Percentiles rank a stretch among this genome's conserved stretches.
Evolutionary conservation across 2,113 vertebrate species (phyloP).

Genomic region (Lagopus muta): DNA sequence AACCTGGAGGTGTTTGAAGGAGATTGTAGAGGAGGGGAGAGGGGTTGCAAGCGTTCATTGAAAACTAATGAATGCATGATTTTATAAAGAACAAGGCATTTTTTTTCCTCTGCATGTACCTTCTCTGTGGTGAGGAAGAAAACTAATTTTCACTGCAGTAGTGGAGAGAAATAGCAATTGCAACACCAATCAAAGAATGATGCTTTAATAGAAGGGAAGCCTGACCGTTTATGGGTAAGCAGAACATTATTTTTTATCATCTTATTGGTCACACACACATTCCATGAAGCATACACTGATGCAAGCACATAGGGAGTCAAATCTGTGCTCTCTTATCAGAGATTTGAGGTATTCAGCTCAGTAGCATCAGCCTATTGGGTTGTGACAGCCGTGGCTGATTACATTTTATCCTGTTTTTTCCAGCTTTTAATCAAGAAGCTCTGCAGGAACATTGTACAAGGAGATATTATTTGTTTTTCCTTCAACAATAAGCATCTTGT

Average conservation of each 20-base stretch:
- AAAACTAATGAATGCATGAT: neutral
- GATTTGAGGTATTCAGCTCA: neutral
- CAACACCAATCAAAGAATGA: neutral
- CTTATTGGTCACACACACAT: neutral
- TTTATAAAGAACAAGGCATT: neutral
- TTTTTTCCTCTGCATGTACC: neutral
- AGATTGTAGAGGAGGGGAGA: neutral
- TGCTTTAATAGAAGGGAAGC: neutral
- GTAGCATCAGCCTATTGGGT: neutral
- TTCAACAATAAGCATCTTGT: neutral
- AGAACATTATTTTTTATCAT: neutral
- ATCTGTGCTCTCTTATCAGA: neutral
- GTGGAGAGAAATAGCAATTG: neutral
- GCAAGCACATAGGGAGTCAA: rapidly evolving
- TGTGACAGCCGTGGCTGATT: neutral
- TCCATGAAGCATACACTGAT: rapidly evolving
- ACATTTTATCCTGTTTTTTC: neutral
- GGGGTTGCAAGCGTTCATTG: neutral
- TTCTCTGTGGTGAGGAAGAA: neutral
- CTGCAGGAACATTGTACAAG: neutral
- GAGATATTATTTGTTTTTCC: neutral
- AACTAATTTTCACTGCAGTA: neutral
- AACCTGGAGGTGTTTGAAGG: slow-evolving; percentile 4
- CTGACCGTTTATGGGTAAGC: neutral
- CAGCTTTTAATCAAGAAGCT: neutral